A percentile compares a stretch with the other conserved stretches of the same genome.
Conservation (phyloP, 2,888 invertebrate species). For the Agrochola macilenta region DNA sequence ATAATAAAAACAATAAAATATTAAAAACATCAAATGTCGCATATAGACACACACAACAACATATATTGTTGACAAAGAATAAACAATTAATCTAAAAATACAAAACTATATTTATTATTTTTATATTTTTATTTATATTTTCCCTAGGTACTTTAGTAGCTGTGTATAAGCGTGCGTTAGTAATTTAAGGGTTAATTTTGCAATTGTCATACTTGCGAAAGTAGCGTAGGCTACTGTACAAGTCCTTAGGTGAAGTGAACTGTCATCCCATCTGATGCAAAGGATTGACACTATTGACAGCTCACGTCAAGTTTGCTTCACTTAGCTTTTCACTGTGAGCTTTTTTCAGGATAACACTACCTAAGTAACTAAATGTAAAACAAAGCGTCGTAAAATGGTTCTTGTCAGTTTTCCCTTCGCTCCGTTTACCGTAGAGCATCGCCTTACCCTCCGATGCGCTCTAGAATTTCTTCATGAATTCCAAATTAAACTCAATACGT, state of each 20-base stretch:
- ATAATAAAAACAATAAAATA: too few relatives aligned
- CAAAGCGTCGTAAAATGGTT: neutral
- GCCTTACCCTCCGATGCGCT: slow-evolving; percentile 35
- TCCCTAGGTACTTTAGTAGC: too few relatives aligned
- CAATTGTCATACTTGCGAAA: neutral
- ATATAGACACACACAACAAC: neutral
- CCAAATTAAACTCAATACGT: slow-evolving; percentile 36
- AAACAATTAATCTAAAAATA: neutral
- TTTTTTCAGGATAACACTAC: neutral
- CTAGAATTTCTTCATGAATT: slow-evolving; percentile 45
- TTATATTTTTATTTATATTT: neutral
- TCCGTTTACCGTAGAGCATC: neutral
- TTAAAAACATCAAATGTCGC: neutral
- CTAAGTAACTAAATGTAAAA: neutral
- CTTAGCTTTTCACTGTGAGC: neutral
- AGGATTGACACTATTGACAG: neutral
- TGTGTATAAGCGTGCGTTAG: too few relatives aligned
- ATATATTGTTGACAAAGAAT: neutral
- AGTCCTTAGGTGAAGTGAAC: neutral
- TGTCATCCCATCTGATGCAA: neutral
- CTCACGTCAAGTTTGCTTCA: neutral
- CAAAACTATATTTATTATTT: neutral
- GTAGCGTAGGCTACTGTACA: too few relatives aligned
- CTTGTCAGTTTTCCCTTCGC: neutral
- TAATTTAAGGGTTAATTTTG: neutral